These are phyloP conservation scores for Octodon degus DNA, from an alignment of 2,113 vertebrate species.

Conservation along the genomic window DNA sequence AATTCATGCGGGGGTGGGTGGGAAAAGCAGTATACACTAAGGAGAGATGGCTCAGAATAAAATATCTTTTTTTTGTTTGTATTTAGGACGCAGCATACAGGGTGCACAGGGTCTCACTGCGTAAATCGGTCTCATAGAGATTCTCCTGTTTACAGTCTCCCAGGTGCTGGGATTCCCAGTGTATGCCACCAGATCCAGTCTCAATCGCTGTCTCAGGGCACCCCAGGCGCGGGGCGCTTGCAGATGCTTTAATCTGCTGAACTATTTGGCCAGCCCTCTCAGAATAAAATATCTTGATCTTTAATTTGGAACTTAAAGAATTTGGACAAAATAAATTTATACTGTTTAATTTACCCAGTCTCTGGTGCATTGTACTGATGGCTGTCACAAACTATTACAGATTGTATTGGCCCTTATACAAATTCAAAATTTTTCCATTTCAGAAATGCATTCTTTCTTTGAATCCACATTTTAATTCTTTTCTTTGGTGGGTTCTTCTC, in stretches of 20 bases:
- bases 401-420: not conserved
- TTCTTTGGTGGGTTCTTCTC: not conserved
- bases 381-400: not conserved
- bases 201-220: no score
- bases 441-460: not conserved
- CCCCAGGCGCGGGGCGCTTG: no score
- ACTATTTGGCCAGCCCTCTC: not conserved
- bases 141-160: no score
- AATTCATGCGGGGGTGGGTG: not conserved
- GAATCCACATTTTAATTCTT: not conserved
- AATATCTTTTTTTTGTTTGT: not conserved
- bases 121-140: no score
- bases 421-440: not conserved
- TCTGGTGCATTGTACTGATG: not conserved
- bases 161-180: no score
- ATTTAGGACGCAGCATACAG: no score
- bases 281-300: not conserved
- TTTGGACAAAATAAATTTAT: not conserved
- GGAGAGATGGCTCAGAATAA: not conserved
- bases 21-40: not conserved
- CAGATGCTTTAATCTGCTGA: no score
- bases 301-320: not conserved
- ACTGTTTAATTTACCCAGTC: not conserved
- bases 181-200: no score
- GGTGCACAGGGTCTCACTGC: no score